Evolutionary conservation across 2,797 vertebrate species (phyloP).

Genomic region (Darevskia nairensis): DNA sequence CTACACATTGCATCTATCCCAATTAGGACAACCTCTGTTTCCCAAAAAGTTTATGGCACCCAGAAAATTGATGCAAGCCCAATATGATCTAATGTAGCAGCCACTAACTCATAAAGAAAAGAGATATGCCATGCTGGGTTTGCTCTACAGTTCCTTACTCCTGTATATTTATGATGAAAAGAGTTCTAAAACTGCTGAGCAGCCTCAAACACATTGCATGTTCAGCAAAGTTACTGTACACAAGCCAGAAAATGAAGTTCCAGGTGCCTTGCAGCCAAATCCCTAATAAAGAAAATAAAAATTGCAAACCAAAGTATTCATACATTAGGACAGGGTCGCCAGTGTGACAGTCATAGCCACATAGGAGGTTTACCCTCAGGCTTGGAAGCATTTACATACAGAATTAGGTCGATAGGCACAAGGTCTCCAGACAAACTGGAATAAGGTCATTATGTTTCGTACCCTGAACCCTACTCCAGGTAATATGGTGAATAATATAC

Average conservation of each 20-base stretch:
- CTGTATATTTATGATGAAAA: conserved; percentile 47
- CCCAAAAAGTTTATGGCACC: conserved; percentile 6
- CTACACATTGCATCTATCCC: neutral
- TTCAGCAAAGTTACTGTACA: conserved; percentile 38
- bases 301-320: neutral
- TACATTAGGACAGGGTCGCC: neutral
- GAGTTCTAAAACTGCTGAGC: conserved; percentile 27
- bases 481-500: no score
- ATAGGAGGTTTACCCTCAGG: no score
- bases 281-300: conserved; percentile 46
- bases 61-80: conserved; percentile 16
- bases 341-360: neutral
- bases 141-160: conserved; percentile 41
- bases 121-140: neutral
- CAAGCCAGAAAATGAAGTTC: conserved; percentile 18
- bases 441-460: no score
- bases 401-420: no score
- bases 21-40: conserved; percentile 32
- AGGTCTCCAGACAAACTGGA: no score
- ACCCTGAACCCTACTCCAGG: no score
- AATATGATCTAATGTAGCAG: neutral
- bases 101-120: conserved; percentile 40
- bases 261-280: conserved; percentile 41
- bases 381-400: no score
- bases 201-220: conserved; percentile 30